Percentiles rank a stretch among this genome's conserved stretches.
These are phyloP conservation scores for Acromyrmex charruanus DNA, from an alignment of 1,140 invertebrate species.

Conservation along the genomic window DNA sequence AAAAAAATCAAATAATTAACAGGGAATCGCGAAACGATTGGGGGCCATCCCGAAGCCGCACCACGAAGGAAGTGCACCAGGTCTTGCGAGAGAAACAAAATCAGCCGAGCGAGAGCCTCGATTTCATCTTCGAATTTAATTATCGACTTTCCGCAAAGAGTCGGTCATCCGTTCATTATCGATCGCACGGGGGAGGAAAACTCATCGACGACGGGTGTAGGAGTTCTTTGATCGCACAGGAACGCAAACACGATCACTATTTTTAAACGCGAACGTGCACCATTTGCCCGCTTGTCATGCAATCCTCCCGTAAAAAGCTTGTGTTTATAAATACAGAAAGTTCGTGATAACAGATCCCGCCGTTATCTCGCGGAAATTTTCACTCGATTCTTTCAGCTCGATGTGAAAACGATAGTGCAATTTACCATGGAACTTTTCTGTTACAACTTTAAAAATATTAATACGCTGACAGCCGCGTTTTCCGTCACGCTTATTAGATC, in stretches of 20 bases:
- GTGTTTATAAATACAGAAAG: background rate
- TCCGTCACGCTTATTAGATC: background rate
- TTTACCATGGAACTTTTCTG: background rate
- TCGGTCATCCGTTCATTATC: constrained; percentile 31
- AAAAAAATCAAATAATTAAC: constrained; percentile 11
- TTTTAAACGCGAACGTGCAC: constrained; percentile 9
- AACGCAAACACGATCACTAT: constrained; percentile 37
- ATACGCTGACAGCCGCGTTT: background rate
- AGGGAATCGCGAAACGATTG: background rate
- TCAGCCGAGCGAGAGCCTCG: background rate
- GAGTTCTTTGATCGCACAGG: constrained; percentile 24
- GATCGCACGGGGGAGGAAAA: constrained; percentile 23
- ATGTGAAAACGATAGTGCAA: background rate
- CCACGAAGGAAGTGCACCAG: background rate
- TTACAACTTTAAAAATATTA: background rate
- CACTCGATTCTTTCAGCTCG: background rate
- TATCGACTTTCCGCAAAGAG: constrained; percentile 42
- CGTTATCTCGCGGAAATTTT: constrained; percentile 24
- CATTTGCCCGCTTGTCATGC: background rate
- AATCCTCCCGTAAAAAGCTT: constrained; percentile 19
- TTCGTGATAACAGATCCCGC: constrained; percentile 8
- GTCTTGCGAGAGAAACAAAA: background rate
- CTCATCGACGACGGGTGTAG: constrained; percentile 30
- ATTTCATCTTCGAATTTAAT: constrained; percentile 31
- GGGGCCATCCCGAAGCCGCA: background rate